A percentile compares a stretch with the other conserved stretches of the same genome.
These are phyloP conservation scores for Anthrax anthrax DNA, from an alignment of 2,888 invertebrate species.

Conservation along the genomic window DNA sequence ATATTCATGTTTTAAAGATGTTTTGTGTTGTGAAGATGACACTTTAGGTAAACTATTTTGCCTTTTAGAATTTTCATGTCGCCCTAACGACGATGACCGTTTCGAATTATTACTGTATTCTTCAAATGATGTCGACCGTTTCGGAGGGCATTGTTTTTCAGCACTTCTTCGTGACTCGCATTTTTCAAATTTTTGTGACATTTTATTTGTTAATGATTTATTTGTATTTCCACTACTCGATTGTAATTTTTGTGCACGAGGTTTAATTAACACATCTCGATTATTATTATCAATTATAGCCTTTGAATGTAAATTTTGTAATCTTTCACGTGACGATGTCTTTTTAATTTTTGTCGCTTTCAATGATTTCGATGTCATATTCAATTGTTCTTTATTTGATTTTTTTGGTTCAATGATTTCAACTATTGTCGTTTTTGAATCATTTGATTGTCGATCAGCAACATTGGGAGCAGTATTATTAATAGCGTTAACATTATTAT, in stretches of 20 bases:
- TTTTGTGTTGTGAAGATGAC: not conserved
- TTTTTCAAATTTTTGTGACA: conserved; percentile 5
- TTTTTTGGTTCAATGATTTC: not conserved
- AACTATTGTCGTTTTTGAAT: not conserved
- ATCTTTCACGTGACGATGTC: conserved; percentile 16
- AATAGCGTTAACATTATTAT: too few relatives aligned
- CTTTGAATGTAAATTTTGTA: conserved; percentile 9
- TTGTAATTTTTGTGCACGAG: conserved; percentile 16
- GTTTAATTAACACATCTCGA: conserved; percentile 11
- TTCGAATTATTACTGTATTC: not conserved
- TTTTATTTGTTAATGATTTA: conserved; percentile 11
- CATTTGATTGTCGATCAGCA: conserved; percentile 5
- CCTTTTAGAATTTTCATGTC: conserved; percentile 22
- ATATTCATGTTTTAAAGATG: not conserved
- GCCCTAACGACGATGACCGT: conserved; percentile 26
- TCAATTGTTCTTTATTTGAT: conserved; percentile 3
- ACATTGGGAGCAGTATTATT: too few relatives aligned
- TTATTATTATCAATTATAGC: not conserved
- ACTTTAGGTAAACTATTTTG: not conserved
- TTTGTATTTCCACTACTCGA: conserved; percentile 10
- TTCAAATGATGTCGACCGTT: not conserved
- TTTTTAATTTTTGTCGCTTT: conserved; percentile 10
- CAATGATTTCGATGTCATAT: not conserved
- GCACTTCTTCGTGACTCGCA: conserved; percentile 16
- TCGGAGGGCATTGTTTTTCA: not conserved